These are phyloP conservation scores for Stenichneumon culpator DNA, from an alignment of 2,888 invertebrate genomes.

Conservation along the genomic window DNA sequence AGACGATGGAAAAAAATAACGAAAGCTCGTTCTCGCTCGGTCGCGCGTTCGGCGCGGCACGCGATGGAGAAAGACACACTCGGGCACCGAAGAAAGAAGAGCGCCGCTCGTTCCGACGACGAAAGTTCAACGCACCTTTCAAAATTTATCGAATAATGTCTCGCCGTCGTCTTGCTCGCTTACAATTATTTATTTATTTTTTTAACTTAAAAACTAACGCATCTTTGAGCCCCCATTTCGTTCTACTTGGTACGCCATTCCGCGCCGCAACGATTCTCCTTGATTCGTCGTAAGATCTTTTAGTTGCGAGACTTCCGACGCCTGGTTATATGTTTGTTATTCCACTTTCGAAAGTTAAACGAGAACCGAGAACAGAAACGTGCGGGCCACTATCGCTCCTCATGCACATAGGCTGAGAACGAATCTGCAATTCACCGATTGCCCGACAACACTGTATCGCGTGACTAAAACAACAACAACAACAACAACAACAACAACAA, in stretches of 20 bases:
- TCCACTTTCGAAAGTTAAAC: background rate
- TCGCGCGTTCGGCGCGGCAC: constrained; percentile 64
- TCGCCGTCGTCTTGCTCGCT: background rate
- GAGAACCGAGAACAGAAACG: background rate
- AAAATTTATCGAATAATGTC: background rate
- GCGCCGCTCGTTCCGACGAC: background rate
- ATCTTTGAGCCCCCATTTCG: background rate
- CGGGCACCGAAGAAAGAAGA: constrained; percentile 29
- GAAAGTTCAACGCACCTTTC: constrained; percentile 73
- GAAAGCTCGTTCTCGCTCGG: constrained; percentile 44
- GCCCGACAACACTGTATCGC: background rate
- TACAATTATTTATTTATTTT: background rate
- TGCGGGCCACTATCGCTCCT: constrained; percentile 20
- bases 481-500: no score
- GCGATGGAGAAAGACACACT: constrained; percentile 31
- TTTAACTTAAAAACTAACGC: background rate
- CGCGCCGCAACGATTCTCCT: background rate
- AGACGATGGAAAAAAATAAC: constrained; percentile 63
- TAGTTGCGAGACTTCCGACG: background rate
- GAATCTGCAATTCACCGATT: constrained; percentile 2
- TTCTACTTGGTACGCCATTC: background rate
- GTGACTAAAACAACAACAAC: no score
- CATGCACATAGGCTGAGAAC: background rate
- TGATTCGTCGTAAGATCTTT: background rate
- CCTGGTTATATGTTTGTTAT: background rate